Percentiles rank a stretch among this genome's conserved stretches.
phyloP scores from a whole-genome alignment of 2,113 vertebrate genomes.

The Oenanthe melanoleuca region DNA sequence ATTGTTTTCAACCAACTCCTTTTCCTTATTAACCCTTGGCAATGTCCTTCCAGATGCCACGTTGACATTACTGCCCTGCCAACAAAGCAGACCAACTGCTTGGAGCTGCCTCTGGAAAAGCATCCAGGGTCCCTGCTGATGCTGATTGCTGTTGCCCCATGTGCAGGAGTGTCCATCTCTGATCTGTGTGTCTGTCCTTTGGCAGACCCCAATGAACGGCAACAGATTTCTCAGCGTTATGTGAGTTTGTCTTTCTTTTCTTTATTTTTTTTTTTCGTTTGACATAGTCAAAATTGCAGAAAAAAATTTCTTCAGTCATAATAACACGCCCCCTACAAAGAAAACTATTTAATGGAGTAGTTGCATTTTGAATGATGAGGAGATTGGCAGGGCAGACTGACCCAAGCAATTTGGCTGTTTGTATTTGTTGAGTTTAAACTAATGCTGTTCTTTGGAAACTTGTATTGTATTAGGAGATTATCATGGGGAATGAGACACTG shows the following conservation, averaged over 20 bases:
- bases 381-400: not conserved
- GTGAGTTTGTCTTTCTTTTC: constrained; percentile 72
- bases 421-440: constrained; percentile 4
- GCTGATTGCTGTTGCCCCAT: constrained; percentile 82
- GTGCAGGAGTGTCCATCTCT: constrained; percentile 85
- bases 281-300: not conserved
- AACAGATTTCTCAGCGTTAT: constrained; percentile 79
- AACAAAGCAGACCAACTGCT: constrained; percentile 75
- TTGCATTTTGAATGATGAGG: not conserved
- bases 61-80: constrained; percentile 83
- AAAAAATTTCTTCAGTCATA: not conserved
- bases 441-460: not conserved
- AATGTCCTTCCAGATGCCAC: constrained; percentile 80
- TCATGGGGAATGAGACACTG: not conserved
- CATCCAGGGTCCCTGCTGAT: constrained; percentile 83
- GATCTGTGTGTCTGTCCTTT: constrained; percentile 84
- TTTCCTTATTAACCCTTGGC: not conserved
- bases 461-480: not conserved
- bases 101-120: constrained; percentile 81
- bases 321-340: not conserved
- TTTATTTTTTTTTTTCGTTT: accelerated
- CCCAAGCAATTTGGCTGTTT: not conserved
- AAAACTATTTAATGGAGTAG: not conserved
- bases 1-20: not conserved
- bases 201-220: constrained; percentile 78